Conservation (phyloP, 2,888 invertebrate genomes). For the Aphidoletes aphidimyza region DNA sequence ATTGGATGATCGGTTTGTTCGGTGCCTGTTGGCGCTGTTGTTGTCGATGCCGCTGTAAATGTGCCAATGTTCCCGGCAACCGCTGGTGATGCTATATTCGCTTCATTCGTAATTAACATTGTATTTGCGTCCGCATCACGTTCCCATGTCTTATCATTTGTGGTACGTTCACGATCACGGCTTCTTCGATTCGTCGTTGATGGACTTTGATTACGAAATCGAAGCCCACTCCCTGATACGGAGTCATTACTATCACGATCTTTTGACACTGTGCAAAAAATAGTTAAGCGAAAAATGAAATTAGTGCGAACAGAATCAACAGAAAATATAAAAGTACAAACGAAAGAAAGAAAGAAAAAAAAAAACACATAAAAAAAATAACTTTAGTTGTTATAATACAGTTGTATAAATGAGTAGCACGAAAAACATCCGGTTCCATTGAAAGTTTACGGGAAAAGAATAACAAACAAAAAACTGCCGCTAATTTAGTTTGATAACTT, state of each 20-base stretch:
- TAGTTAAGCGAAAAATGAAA: not conserved
- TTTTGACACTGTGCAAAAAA: slow-evolving; percentile 64
- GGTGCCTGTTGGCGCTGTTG: not conserved
- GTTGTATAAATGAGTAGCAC: no score
- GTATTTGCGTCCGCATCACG: slow-evolving; percentile 61
- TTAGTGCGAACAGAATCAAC: no score
- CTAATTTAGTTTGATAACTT: no score
- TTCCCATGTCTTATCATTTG: slow-evolving; percentile 61
- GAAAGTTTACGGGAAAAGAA: no score
- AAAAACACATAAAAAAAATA: no score
- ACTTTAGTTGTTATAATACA: no score
- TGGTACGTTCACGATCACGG: slow-evolving; percentile 63
- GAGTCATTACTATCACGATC: slow-evolving; percentile 63
- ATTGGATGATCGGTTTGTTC: slow-evolving; percentile 59
- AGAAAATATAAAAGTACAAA: not conserved
- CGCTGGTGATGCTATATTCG: slow-evolving; percentile 1
- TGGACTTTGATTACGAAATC: slow-evolving; percentile 67
- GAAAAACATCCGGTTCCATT: no score
- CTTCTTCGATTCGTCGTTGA: slow-evolving; percentile 62
- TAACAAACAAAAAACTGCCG: no score
- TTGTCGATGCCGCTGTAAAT: not conserved
- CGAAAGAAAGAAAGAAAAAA: no score
- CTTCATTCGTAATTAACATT: slow-evolving; percentile 53
- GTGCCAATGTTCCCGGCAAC: not conserved
- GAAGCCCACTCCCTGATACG: slow-evolving; percentile 61